A percentile compares a stretch with the other conserved stretches of the same genome.
Conservation (phyloP, 1,140 invertebrate genomes). For the Cyrtorhinus lividipennis region DNA sequence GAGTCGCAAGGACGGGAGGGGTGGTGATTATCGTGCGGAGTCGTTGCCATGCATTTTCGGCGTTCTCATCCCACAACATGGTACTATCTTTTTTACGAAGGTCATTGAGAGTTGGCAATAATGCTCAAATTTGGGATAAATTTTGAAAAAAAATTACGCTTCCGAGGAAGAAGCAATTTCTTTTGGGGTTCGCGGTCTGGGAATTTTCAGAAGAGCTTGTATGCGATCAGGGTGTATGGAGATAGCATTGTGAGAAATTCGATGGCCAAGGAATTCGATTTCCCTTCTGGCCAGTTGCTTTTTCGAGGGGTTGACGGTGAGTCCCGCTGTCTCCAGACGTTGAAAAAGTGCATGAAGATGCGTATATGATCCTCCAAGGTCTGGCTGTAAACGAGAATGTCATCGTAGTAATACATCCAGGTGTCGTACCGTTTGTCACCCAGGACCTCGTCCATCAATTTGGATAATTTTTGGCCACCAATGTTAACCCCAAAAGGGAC, state of each 20-base stretch:
- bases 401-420: constrained; percentile 27
- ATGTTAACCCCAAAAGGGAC: not conserved
- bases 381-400: constrained; percentile 23
- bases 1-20: not conserved
- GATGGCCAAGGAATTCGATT: constrained; percentile 15
- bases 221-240: constrained; percentile 13
- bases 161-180: not conserved
- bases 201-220: constrained; percentile 14
- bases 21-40: not conserved
- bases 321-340: constrained; percentile 10
- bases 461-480: constrained; percentile 27
- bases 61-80: not conserved
- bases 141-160: not conserved
- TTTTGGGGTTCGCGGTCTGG: constrained; percentile 12
- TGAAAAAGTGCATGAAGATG: constrained; percentile 20
- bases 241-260: not conserved
- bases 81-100: not conserved
- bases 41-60: not conserved
- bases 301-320: constrained; percentile 22
- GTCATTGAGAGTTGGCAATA: not conserved
- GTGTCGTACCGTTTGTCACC: constrained; percentile 5
- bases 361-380: constrained; percentile 21
- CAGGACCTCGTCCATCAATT: constrained; percentile 27
- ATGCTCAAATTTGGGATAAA: not conserved
- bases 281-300: constrained; percentile 11